Evolutionary conservation across 2,113 vertebrate species (phyloP).

Genomic region (Lichenostomus cassidix): DNA sequence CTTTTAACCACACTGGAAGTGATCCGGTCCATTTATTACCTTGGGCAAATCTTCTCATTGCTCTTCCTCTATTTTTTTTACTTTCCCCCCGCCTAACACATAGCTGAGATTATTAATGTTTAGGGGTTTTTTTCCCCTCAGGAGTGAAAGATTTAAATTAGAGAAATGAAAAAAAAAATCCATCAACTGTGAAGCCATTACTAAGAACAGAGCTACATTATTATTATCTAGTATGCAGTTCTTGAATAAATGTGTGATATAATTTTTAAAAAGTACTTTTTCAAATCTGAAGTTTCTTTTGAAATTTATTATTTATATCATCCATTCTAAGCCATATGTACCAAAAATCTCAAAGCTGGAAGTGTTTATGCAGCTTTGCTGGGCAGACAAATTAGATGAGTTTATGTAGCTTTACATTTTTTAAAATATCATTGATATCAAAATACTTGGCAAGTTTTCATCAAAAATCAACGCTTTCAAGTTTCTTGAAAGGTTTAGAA

Average conservation of each 20-base stretch:
- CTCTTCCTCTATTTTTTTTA: background rate
- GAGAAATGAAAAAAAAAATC: background rate
- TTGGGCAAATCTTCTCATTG: background rate
- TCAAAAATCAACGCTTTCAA: background rate
- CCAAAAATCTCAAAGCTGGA: background rate
- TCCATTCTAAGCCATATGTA: background rate
- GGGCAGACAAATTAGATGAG: background rate
- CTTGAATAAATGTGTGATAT: background rate
- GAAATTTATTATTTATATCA: background rate
- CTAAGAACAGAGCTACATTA: background rate
- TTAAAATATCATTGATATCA: background rate
- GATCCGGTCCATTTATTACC: background rate
- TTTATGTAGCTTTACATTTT: background rate
- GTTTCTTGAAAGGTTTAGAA: background rate
- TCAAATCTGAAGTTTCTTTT: background rate
- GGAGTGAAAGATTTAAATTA: background rate
- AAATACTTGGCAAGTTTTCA: background rate
- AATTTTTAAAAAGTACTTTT: background rate
- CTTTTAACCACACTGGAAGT: background rate
- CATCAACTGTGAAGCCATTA: background rate
- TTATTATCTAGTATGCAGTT: background rate
- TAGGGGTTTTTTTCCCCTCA: background rate
- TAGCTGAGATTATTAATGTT: background rate
- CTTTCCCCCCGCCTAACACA: background rate
- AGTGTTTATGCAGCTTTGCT: background rate